Evolutionary conservation across 1,140 invertebrate genomes (phyloP).

Genomic region (Drepana arcuata): DNA sequence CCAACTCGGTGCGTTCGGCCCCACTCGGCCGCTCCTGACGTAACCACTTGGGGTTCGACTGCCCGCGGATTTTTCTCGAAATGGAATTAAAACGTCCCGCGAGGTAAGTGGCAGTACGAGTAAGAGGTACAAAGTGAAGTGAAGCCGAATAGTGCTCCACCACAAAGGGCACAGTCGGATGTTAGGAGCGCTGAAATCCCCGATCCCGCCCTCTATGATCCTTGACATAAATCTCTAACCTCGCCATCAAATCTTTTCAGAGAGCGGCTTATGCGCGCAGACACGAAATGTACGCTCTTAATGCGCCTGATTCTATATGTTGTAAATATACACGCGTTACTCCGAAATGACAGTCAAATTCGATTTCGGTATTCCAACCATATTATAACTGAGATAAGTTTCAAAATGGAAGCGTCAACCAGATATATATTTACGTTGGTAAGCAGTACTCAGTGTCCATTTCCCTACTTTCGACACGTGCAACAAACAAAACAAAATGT

Average conservation of each 20-base stretch:
- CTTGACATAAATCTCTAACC: slow-evolving; percentile 71
- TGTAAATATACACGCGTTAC: slow-evolving; percentile 8
- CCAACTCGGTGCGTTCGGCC: too few species aligned
- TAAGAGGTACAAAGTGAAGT: slow-evolving; percentile 64
- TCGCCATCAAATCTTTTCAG: slow-evolving; percentile 69
- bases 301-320: slow-evolving; percentile 46
- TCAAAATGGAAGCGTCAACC: too few species aligned
- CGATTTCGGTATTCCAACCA: too few species aligned
- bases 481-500: too few species aligned
- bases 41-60: slow-evolving; percentile 8
- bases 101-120: slow-evolving; percentile 60
- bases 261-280: slow-evolving; percentile 57
- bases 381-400: too few species aligned
- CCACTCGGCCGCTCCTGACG: too few species aligned
- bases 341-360: too few species aligned
- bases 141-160: slow-evolving; percentile 63
- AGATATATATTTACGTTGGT: too few species aligned
- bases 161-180: slow-evolving; percentile 67
- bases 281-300: slow-evolving; percentile 61
- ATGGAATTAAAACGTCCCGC: slow-evolving; percentile 65
- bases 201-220: slow-evolving; percentile 64
- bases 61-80: slow-evolving; percentile 29
- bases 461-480: too few species aligned
- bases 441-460: too few species aligned
- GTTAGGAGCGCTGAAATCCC: slow-evolving; percentile 60